Evolutionary conservation across 2,888 invertebrate species (phyloP), one percentile per base, ranked within the genome.

Genomic region (Pyralis farinalis): DNA sequence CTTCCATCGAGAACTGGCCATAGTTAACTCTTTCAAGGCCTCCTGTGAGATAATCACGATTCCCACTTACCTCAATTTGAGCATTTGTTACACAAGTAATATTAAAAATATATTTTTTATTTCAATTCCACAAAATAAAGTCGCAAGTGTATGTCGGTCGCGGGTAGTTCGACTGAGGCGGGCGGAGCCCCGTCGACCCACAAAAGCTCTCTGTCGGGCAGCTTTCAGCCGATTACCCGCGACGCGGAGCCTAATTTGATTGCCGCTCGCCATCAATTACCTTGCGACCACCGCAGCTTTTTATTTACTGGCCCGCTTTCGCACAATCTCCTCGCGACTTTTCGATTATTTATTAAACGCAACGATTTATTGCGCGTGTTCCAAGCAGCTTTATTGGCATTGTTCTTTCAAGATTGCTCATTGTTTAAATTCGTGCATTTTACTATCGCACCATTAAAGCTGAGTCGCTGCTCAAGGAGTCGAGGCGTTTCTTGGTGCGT

Each of bases 151-250:
- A 41, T 27, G 12, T 32, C 22, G 8, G 20, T 37, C 29, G 36
- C 44, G 43, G 33, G 37, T 7, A 8, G 25, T 25, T 38, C 36
- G 31, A 25, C 16, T 34, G 20, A 42, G 39, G 37, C 41, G 37
- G 43, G 43, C 49, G 25, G 25, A 48, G 62, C 51, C 52, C 52
- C 58, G 25, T 43, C 57, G 70, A 60, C 68, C 70, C 75, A 74
- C 77, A 76, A 77, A 79, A 78, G 76, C 76, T 67, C 64, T 66
- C 71, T 67, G 74, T 72, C 79, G 75, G 78, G 69, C 79, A 78
- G 83, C 83, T 82, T 82, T 84, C 81, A 82, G 82, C 73, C 82
- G 85, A 85, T 86, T 84, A 85, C 77, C 71, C 76, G 73, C 76
- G 82, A 79, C 79, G 77, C 74, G 72, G 66, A 71, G 72, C 76